phyloP scores from a whole-genome alignment of 2,797 vertebrate genomes.

The Astyanax mexicanus region DNA sequence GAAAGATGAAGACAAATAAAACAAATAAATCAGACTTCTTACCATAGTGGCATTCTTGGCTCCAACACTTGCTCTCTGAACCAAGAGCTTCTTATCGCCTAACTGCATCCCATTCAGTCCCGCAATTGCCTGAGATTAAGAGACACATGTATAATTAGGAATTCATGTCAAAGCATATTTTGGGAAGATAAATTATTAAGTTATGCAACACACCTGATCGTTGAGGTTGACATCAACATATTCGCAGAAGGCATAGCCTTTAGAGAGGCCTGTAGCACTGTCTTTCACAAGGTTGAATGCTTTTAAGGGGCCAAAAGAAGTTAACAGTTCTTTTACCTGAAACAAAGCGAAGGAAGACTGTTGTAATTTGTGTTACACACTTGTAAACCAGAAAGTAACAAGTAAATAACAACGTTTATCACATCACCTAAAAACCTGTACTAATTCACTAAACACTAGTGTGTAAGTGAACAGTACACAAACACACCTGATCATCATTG shows the following conservation, averaged over 20 bases:
- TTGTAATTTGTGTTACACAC: background rate
- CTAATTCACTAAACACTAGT: no score
- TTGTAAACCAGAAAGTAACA: background rate
- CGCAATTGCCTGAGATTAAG: conserved; percentile 84
- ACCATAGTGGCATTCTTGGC: conserved; percentile 95
- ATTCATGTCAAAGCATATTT: no score
- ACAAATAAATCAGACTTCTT: conserved; percentile 64
- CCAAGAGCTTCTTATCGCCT: conserved; percentile 94
- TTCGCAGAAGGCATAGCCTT: conserved; percentile 97
- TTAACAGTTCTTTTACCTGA: conserved; percentile 93
- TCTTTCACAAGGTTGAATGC: conserved; percentile 97
- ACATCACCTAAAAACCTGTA: background rate
- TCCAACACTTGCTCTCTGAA: conserved; percentile 93
- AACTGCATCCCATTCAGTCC: conserved; percentile 95
- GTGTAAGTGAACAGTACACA: background rate
- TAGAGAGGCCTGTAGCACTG: conserved; percentile 93
- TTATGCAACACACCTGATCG: conserved; percentile 83
- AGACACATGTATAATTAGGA: background rate
- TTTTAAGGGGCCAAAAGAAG: conserved; percentile 93
- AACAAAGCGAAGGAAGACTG: no score
- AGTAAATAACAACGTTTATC: background rate
- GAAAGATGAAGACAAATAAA: background rate
- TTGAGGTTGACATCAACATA: conserved; percentile 96
- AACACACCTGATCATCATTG: conserved; percentile 92
- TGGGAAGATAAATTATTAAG: no score